These are phyloP conservation scores for Dipodomys merriami DNA, from an alignment of 2,113 vertebrate genomes.

Conservation along the genomic window DNA sequence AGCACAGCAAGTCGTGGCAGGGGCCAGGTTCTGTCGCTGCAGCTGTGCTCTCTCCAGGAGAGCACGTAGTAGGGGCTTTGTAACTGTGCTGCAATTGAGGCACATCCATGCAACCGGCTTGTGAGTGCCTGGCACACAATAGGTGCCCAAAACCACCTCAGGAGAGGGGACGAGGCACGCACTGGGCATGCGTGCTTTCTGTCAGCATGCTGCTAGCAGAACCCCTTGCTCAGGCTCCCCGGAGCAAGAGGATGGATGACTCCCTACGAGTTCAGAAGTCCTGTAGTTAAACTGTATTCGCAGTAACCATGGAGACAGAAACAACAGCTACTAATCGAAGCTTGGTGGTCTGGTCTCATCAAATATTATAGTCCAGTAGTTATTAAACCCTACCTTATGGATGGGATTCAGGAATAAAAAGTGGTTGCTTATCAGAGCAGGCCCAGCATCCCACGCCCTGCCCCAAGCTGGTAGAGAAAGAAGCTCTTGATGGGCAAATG, in stretches of 20 bases:
- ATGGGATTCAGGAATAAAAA: neutral
- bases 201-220: neutral
- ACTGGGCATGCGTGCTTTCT: no score
- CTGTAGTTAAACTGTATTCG: neutral
- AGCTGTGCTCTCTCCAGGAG: no score
- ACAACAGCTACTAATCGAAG: fast-evolving
- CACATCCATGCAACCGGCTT: no score
- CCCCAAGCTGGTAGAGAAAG: neutral
- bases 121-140: neutral
- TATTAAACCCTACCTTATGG: neutral
- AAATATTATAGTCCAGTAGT: neutral
- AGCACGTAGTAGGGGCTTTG: no score
- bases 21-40: neutral
- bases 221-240: neutral
- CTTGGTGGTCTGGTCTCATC: neutral
- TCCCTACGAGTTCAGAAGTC: neutral
- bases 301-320: neutral
- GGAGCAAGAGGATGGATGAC: neutral
- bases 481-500: fast-evolving
- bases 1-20: neutral
- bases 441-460: neutral
- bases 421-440: neutral
- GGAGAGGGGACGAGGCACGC: neutral
- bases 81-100: neutral
- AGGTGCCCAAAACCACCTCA: neutral